Base-by-base conservation (phyloP, 1,140 invertebrate genomes). In the Leptinotarsa undecemlineata region DNA sequence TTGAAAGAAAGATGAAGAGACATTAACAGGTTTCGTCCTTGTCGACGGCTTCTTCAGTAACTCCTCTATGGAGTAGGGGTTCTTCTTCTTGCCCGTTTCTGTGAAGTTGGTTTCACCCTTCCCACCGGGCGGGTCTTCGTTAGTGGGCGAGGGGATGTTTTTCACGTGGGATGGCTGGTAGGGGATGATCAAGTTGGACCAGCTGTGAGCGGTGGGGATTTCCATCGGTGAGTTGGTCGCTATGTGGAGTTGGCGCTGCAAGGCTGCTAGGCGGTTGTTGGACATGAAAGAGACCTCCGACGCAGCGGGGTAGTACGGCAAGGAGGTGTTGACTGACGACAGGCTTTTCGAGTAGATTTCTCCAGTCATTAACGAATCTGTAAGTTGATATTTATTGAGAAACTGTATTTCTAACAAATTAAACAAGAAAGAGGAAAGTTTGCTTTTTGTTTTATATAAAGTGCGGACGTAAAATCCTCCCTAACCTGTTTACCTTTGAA, bases 41-140 rank as follows among this genome's bases (percentile, higher is more conserved):
- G 90, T 91, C 72, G 91, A 90, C 8, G 92, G 92, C 76, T 94
- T 94, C 80, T 95, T 95, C 4, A 96, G 81, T 6, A 96, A 82
- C 81, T 95, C 94, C 81, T 96, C 94, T 80, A 96, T 96, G 0
- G 93, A 94, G 82, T 95, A 95, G 0, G 93, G 93, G 85, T 94
- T 95, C 66, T 90, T 90, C 83, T 94, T 94, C 89, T 82, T 78
- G 79, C 81, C 72, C n/a, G 71, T 64, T 11, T 64, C 63, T 2
- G 63, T 76, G 8, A 20, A 77, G 33, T 63, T 42, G 11, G 66
- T 68, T 48, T 75, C 68, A 15, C 71, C 64, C 57, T 87, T 84
- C 60, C 78, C 83, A 71, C 77, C 72, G 67, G 5, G 42, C 23
- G 21, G 33, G 72, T 47, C 69, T 51, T 60, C 77, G 74, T 66